phyloP scores from a whole-genome alignment of 2,888 invertebrate genomes.

The Leptinotarsa tumamoca region DNA sequence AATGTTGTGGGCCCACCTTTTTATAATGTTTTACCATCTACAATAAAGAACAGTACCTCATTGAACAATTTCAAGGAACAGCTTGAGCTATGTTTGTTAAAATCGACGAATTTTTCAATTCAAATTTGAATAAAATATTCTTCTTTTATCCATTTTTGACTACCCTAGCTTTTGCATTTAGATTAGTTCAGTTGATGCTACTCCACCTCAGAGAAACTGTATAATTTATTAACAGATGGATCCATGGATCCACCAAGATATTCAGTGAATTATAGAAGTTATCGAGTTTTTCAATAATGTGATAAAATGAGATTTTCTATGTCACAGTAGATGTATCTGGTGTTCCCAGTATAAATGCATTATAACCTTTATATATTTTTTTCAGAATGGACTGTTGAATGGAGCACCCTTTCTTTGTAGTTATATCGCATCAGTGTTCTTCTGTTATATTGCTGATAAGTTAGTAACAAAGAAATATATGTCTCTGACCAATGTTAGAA shows the following conservation, averaged over 20 bases:
- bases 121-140: not conserved
- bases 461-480: conserved; percentile 71
- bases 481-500: conserved; percentile 74
- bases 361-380: conserved; percentile 49
- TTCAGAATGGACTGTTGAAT: conserved; percentile 75
- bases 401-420: conserved; percentile 79
- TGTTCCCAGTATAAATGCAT: too few relatives aligned
- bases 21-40: not conserved
- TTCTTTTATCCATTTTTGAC: too few relatives aligned
- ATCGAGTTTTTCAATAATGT: too few relatives aligned
- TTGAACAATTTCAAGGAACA: not conserved
- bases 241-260: too few relatives aligned
- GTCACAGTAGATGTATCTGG: too few relatives aligned
- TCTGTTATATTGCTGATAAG: conserved; percentile 77
- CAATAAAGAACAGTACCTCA: not conserved
- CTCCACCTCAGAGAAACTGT: too few relatives aligned
- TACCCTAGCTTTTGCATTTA: too few relatives aligned
- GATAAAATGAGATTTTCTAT: too few relatives aligned
- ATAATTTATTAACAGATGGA: too few relatives aligned
- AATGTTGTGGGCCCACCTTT: not conserved
- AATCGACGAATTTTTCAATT: not conserved
- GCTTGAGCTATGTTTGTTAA: not conserved
- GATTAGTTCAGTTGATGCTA: too few relatives aligned
- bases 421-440: conserved; percentile 77
- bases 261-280: too few relatives aligned